These are phyloP conservation scores for Zenarchopterus dispar DNA, from an alignment of 2,797 vertebrate genomes.

Conservation along the genomic window DNA sequence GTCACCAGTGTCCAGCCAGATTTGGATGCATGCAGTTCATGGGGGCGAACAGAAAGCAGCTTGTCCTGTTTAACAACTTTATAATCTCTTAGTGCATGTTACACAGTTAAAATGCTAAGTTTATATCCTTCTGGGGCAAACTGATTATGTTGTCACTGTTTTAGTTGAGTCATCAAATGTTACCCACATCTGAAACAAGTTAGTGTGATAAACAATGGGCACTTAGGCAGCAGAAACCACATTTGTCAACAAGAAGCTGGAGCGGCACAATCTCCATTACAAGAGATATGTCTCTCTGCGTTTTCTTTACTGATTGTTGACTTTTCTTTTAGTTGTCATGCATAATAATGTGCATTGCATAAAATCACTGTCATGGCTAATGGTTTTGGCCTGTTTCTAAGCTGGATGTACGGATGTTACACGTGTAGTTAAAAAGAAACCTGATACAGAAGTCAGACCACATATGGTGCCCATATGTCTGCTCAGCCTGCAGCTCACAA, in stretches of 20 bases:
- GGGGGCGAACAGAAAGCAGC: too few relatives aligned
- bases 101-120: background rate
- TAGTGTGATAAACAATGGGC: conserved; percentile 18
- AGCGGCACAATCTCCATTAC: conserved; percentile 8
- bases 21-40: background rate
- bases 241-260: conserved; percentile 5
- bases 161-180: background rate
- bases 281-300: conserved; percentile 40
- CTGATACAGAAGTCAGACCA: conserved; percentile 16
- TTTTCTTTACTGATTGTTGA: background rate
- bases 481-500: conserved; percentile 12
- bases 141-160: conserved; percentile 4
- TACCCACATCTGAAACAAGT: conserved; percentile 25
- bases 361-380: background rate
- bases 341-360: background rate
- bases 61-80: background rate
- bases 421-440: conserved; percentile 21
- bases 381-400: background rate
- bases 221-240: conserved; percentile 10
- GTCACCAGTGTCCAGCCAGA: background rate
- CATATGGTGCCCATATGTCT: conserved; percentile 35
- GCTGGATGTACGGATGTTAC: background rate
- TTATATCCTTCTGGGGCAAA: background rate
- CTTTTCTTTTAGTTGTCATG: conserved; percentile 14
- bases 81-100: background rate